Conservation (phyloP, 1,140 invertebrate species). For the Solenopsis fugax region DNA sequence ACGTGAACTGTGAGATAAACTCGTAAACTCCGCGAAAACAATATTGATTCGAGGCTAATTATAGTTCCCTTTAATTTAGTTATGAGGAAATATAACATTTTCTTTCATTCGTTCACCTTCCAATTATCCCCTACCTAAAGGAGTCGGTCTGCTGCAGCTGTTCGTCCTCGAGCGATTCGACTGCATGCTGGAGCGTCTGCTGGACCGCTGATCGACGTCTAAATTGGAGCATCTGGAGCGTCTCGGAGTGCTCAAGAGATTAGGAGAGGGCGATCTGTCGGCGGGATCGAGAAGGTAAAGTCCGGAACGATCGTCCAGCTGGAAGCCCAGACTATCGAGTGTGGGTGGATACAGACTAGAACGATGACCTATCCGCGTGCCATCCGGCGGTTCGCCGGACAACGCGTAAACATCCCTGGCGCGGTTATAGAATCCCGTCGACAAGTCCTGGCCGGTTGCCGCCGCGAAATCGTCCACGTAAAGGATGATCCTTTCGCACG, state of each 20-base stretch:
- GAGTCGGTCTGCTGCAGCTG: constrained; percentile 81
- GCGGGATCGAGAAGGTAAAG: constrained; percentile 58
- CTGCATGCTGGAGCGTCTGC: constrained; percentile 77
- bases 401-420: constrained; percentile 24
- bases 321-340: constrained; percentile 27
- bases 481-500: constrained; percentile 79
- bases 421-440: constrained; percentile 33
- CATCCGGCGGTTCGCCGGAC: not conserved
- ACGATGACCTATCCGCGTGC: constrained; percentile 23
- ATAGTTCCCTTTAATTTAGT: constrained; percentile 1
- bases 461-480: constrained; percentile 78
- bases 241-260: constrained; percentile 72
- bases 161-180: constrained; percentile 79
- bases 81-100: not conserved
- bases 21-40: not conserved
- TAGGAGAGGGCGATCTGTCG: constrained; percentile 67
- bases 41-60: not conserved
- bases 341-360: constrained; percentile 32
- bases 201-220: constrained; percentile 74
- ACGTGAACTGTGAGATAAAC: not conserved
- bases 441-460: constrained; percentile 55
- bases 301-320: constrained; percentile 45
- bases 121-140: constrained; percentile 80
- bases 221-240: constrained; percentile 68
- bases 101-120: constrained; percentile 4